A percentile compares a stretch with the other conserved stretches of the same genome.
Conservation (phyloP, 2,113 vertebrate genomes). For the Limnothrissa miodon region DNA sequence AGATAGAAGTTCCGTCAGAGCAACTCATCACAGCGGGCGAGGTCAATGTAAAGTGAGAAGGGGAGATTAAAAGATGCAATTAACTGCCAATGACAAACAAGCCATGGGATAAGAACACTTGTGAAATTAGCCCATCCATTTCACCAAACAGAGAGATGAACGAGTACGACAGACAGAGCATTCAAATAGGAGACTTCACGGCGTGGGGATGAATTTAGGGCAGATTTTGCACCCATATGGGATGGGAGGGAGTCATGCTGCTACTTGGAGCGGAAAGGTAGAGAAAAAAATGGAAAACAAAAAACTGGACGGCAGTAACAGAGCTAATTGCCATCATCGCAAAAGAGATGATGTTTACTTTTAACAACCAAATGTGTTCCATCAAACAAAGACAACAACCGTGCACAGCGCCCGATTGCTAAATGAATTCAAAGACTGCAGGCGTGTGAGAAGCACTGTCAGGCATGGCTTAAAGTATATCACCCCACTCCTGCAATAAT, state of each 20-base stretch:
- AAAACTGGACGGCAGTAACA: background rate
- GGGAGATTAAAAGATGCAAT: slow-evolving; percentile 44
- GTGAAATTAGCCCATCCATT: slow-evolving; percentile 46
- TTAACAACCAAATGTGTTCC: background rate
- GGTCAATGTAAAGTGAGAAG: slow-evolving; percentile 13
- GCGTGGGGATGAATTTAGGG: background rate
- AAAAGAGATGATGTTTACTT: slow-evolving; percentile 12
- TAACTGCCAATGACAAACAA: slow-evolving; percentile 46
- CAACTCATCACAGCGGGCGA: slow-evolving; percentile 35
- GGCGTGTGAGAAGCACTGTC: background rate
- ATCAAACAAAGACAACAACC: slow-evolving; percentile 1
- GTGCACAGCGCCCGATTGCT: background rate
- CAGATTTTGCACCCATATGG: background rate
- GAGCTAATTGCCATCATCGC: slow-evolving; percentile 2
- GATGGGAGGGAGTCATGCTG: background rate
- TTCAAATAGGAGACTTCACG: background rate
- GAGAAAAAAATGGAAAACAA: background rate
- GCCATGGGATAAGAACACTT: slow-evolving; percentile 32
- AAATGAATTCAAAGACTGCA: background rate
- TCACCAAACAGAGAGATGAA: slow-evolving; percentile 20
- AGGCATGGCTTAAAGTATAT: background rate
- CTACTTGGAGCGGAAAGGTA: slow-evolving; percentile 5
- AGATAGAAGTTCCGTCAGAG: background rate
- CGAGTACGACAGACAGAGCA: background rate
- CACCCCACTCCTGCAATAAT: background rate